Evolutionary conservation across 2,888 invertebrate species (phyloP), one percentile per base, ranked within the genome.

Genomic region (Torymus aiolomorphi): DNA sequence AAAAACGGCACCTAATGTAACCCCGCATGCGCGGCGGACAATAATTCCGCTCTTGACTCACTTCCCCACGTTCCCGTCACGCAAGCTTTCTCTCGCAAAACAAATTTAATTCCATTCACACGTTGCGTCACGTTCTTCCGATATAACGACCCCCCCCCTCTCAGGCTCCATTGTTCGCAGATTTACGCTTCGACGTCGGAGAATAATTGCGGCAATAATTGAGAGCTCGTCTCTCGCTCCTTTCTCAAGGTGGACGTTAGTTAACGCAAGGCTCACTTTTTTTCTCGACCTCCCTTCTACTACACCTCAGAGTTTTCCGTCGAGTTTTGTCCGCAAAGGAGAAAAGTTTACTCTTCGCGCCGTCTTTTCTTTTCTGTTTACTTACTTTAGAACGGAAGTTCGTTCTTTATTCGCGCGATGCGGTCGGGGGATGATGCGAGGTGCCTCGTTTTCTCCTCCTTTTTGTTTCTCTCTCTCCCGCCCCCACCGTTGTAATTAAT

Each of bases 141-240:
- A n/a, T n/a, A 78, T 72, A 78, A 78, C 42, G 65, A 66, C 66
- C 65, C 59, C 20, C 18, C 24, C 3, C 24, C 2, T 2, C 24
- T 20, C 54, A n/a, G n/a, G 14, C 16, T 56, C 14, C 71, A 52
- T 70, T 70, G 76, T 70, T 70, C 76, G 59, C 20, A 72, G 54
- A 76, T 70, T 76, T 76, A 76, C 76, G 77, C 42, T 77, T 77
- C 77, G 65, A 69, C 76, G 69, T 76, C 69, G 72, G 61, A 42
- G 76, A 69, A 77, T 77, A 77, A 77, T 71, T 65, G 65, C 13
- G 63, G 49, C 14, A n/a, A 51, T 49, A 12, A 49, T 57, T 57
- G 66, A 65, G 65, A 65, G 56, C 57, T 49, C 66, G 20, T 51
- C 51, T 18, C 16, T 59, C 31, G 11, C 24, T n/a, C 13, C 62